phyloP scores from a whole-genome alignment of 2,888 invertebrate genomes.

The Himalopsyche japonica region DNA sequence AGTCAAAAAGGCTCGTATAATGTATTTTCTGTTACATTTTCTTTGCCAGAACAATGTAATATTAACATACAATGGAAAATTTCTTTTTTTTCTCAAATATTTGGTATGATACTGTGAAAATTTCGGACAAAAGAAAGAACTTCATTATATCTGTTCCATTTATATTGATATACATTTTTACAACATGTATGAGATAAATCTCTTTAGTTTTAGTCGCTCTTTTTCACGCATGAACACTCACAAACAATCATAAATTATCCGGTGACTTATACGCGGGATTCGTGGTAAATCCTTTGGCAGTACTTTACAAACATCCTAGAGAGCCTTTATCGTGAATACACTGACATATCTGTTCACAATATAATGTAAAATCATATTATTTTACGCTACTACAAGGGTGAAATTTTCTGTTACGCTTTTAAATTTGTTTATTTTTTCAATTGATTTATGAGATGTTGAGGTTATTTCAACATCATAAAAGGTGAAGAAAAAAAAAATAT shows the following conservation, averaged over 20 bases:
- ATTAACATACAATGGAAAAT: neutral
- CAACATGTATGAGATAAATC: neutral
- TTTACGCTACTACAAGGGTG: no score
- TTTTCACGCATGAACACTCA: neutral
- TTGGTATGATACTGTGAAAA: neutral
- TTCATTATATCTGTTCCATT: neutral
- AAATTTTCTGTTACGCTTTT: no score
- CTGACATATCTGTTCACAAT: neutral
- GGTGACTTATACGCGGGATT: neutral
- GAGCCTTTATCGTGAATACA: neutral
- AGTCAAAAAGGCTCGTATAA: neutral
- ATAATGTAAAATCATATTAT: neutral
- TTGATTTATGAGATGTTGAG: no score
- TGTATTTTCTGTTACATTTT: neutral
- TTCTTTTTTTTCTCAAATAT: neutral
- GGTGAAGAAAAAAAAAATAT: no score
- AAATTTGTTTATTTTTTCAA: no score
- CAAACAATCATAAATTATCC: neutral
- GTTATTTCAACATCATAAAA: no score
- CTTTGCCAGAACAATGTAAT: neutral
- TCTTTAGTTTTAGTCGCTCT: neutral
- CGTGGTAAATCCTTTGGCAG: neutral
- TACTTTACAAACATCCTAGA: neutral
- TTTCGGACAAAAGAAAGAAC: neutral
- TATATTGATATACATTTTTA: neutral